Evolutionary conservation across 2,113 vertebrate genomes (phyloP).

Genomic region (Sus scrofa): DNA sequence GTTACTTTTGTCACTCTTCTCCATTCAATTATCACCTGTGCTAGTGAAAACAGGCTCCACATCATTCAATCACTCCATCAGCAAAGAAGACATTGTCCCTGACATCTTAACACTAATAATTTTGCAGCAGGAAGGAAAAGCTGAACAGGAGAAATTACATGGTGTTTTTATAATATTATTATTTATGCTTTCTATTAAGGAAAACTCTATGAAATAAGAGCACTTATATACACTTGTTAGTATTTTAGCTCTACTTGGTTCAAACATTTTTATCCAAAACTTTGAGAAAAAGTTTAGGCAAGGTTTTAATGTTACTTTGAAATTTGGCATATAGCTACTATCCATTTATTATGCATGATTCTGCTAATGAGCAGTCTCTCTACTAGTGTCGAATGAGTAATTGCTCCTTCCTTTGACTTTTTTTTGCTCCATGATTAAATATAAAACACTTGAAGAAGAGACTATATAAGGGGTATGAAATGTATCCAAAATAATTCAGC

Average conservation of each 20-base stretch:
- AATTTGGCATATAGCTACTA: background rate
- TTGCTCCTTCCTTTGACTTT: background rate
- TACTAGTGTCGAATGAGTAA: constrained; percentile 49
- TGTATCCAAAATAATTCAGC: background rate
- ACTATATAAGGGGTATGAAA: background rate
- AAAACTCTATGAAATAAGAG: constrained; percentile 32
- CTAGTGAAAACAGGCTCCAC: constrained; percentile 70
- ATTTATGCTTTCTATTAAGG: background rate
- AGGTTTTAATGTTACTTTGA: constrained; percentile 47
- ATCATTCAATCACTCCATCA: constrained; percentile 82
- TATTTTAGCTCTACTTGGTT: background rate
- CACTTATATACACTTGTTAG: background rate
- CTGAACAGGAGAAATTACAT: constrained; percentile 29
- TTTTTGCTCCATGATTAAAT: constrained; percentile 12
- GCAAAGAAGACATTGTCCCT: constrained; percentile 72
- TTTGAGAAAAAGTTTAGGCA: constrained; percentile 28
- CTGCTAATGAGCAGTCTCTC: constrained; percentile 46
- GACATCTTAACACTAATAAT: constrained; percentile 63
- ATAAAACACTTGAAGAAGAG: constrained; percentile 22
- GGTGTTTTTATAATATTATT: background rate
- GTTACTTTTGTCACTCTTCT: constrained; percentile 63
- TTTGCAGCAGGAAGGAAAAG: constrained; percentile 30
- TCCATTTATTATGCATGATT: constrained; percentile 50
- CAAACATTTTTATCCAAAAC: background rate
- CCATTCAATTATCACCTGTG: constrained; percentile 80